Base-by-base conservation (phyloP, 2,888 invertebrate species). In the Xylota segnis region DNA sequence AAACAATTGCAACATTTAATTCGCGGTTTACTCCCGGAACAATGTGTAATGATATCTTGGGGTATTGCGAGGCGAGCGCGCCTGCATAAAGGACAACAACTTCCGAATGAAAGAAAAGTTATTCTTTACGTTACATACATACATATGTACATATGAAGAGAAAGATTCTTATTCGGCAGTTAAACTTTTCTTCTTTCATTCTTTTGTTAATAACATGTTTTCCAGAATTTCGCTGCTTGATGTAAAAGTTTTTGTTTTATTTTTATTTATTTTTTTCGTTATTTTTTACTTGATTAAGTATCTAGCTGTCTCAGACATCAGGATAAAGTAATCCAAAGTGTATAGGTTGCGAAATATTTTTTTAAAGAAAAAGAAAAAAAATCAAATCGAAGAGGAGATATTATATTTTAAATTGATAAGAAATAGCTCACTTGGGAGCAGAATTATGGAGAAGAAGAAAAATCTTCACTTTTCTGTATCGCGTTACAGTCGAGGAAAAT, bases 61-160 rank as follows among this genome's bases (percentile, higher is more conserved):
- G 4, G 14, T 45, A 18, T 52, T 23, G 32, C 6, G 23, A 23
- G 10, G 37, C 37, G 37, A 5, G 40, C 23, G 58, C 40, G 59
- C 27, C 40, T 63, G 43, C 65, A 75, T 45, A 37, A 75, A 65
- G 75, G 65, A 58, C 75, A 75, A 74, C 63, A 65, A 43, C 54
- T 37, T 43, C 7, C 56, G 23, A 27, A 40, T 16, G 27, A 40
- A 54, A 32, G 18, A 66, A 50, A 72, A 43, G 29, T 61, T 43
- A 43, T 43, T 27, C 43, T 27, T 43, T 14, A n/a, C n/a, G n/a
- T n/a, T n/a, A n/a, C 27, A 18, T 2, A 3, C 23, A 40, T 10
- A 12, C 40, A 14, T 32, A 32, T 6, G 14, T 14, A 32, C 14
- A 32, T 2, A 23, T 23, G 23, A 23, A 23, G 3, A 23, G 23